Evolutionary conservation across 1,140 invertebrate genomes (phyloP), one percentile per base, ranked within the genome.

Genomic region (Drosophila pruinosa): DNA sequence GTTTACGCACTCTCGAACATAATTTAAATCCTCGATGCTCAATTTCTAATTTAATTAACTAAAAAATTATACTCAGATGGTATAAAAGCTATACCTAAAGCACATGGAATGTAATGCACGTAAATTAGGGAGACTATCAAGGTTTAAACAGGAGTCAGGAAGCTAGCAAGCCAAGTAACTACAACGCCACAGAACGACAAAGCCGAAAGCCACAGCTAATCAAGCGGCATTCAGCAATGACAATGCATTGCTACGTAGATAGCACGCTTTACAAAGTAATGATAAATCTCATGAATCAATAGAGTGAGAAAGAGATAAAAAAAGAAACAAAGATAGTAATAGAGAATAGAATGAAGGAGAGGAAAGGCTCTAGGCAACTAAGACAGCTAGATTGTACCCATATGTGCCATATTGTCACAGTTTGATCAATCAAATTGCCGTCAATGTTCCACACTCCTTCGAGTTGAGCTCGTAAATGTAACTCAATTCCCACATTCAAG

Each of bases 191-290:
- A n/a, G 6, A 12, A 8, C 24, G 24, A 31, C 28, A 31, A 8
- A 31, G 7, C 28, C 24, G 1, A 31, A 5, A 28, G 24, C 8
- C 21, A 17, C 10, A 10, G 45, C 78, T 86, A 86, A 86, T 86
- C 82, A 89, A 53, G 78, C 82, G 82, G 83, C 83, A 86, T 86
- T 64, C 67, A 57, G 64, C 74, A 86, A 82, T 88, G 83, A 64
- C 67, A 82, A 86, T 75, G 82, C 82, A 78, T 89, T 88, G 82
- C 78, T 89, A 86, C 83, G 82, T 83, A 89, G 82, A 88, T 75
- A 80, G 77, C 81, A 82, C 83, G 83, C 78, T 89, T 86, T 88
- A 83, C 89, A 89, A 88, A 88, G 78, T 88, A 88, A 89, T 89
- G 82, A 77, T 59, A 59, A 71, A 48, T 59, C 26, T 41, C 39